Conservation (phyloP, 2,113 vertebrate species). For the Leucoraja erinaceus region DNA sequence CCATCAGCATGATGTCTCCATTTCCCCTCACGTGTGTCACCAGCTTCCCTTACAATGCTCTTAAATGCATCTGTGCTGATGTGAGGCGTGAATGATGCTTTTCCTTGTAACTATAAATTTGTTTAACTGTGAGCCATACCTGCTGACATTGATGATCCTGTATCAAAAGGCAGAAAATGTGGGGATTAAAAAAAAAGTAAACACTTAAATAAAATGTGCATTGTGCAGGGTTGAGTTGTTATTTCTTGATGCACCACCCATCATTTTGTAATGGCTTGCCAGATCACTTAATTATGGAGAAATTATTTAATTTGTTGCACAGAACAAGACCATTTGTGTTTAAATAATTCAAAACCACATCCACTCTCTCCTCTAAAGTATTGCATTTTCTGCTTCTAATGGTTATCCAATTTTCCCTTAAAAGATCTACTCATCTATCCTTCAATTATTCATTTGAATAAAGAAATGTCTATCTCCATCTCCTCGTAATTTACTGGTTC, state of each 20-base stretch:
- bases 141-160: not conserved
- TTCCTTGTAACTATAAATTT: not conserved
- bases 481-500: not conserved
- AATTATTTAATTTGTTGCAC: not conserved
- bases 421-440: not conserved
- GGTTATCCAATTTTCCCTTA: not conserved
- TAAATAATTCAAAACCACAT: not conserved
- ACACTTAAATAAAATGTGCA: not conserved
- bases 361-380: not conserved
- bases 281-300: not conserved
- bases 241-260: not conserved
- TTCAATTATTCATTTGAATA: not conserved
- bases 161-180: not conserved
- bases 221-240: not conserved
- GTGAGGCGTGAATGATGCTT: not conserved
- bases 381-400: not conserved
- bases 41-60: too few species aligned
- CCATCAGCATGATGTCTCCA: too few species aligned
- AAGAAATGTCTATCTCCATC: not conserved
- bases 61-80: not conserved
- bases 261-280: not conserved
- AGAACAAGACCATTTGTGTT: not conserved
- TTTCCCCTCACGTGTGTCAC: too few species aligned
- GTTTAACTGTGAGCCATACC: not conserved
- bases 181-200: not conserved